These are phyloP conservation scores for Nomada hirtipes DNA, from an alignment of 2,888 invertebrate genomes.

Conservation along the genomic window DNA sequence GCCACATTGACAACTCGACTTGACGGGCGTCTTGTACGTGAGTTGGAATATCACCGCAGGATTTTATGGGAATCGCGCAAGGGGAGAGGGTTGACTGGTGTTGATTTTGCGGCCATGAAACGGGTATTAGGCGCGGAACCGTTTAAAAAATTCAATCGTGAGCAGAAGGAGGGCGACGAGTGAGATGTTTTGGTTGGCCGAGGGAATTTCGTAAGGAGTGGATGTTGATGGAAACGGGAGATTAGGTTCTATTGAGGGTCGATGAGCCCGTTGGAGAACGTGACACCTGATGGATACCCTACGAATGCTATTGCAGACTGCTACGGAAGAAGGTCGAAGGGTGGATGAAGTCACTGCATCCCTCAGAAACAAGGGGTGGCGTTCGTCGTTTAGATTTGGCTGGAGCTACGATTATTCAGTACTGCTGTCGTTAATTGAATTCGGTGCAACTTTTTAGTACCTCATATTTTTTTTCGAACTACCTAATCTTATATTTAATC, in stretches of 20 bases:
- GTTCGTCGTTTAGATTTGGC: background rate
- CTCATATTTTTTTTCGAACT: too few relatives aligned
- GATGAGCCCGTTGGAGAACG: background rate
- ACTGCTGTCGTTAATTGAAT: background rate
- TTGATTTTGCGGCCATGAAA: background rate
- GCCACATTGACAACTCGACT: slow-evolving; percentile 19
- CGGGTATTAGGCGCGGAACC: background rate
- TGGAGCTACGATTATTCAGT: background rate
- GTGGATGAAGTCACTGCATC: background rate
- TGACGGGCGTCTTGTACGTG: slow-evolving; percentile 45
- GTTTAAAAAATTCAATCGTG: slow-evolving; percentile 3
- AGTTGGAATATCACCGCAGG: slow-evolving; percentile 21
- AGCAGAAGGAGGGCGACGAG: too few relatives aligned
- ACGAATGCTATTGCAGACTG: background rate
- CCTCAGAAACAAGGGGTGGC: background rate
- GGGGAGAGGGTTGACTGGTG: background rate
- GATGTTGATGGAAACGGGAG: background rate
- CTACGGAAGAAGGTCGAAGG: background rate
- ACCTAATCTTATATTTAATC: too few relatives aligned
- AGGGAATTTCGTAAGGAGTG: background rate
- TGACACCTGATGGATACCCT: slow-evolving; percentile 2
- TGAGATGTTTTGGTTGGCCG: background rate
- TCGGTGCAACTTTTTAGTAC: too few relatives aligned
- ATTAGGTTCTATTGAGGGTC: background rate
- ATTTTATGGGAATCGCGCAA: slow-evolving; percentile 21